Conservation (phyloP, 1,140 invertebrate genomes). For the Microplitis mediator region DNA sequence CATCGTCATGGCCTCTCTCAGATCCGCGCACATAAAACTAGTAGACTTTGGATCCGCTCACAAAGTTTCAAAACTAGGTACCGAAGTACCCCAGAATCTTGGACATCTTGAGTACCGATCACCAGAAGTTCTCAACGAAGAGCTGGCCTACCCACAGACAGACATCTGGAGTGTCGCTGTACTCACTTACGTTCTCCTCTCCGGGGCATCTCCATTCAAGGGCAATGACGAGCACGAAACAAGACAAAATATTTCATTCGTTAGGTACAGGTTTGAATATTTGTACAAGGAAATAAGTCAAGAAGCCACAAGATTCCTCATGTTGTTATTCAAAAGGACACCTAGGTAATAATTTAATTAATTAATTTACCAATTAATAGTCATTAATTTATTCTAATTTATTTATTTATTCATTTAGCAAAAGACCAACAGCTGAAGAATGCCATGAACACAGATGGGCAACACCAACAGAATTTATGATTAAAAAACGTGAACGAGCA, state of each 20-base stretch:
- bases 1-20: conserved; percentile 89
- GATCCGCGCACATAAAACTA: conserved; percentile 87
- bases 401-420: conserved; percentile 61
- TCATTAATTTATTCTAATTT: not conserved
- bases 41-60: conserved; percentile 89
- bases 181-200: conserved; percentile 91
- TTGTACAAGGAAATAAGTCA: conserved; percentile 93
- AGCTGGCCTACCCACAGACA: conserved; percentile 83
- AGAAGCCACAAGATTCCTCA: conserved; percentile 92
- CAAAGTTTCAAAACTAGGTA: conserved; percentile 79
- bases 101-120: conserved; percentile 81
- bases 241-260: conserved; percentile 88
- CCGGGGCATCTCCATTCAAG: conserved; percentile 90
- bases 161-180: conserved; percentile 97
- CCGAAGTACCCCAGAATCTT: conserved; percentile 68
- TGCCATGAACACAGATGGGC: conserved; percentile 96
- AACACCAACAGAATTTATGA: conserved; percentile 87
- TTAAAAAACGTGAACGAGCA: conserved; percentile 88
- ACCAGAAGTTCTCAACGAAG: conserved; percentile 90
- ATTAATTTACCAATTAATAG: conserved; percentile 12
- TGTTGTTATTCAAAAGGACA: conserved; percentile 92
- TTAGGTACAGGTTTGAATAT: conserved; percentile 92
- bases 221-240: conserved; percentile 84
- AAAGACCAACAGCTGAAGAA: conserved; percentile 91
- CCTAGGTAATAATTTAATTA: conserved; percentile 69